Conservation (phyloP, 2,888 invertebrate species). For the Xestia sexstrigata region DNA sequence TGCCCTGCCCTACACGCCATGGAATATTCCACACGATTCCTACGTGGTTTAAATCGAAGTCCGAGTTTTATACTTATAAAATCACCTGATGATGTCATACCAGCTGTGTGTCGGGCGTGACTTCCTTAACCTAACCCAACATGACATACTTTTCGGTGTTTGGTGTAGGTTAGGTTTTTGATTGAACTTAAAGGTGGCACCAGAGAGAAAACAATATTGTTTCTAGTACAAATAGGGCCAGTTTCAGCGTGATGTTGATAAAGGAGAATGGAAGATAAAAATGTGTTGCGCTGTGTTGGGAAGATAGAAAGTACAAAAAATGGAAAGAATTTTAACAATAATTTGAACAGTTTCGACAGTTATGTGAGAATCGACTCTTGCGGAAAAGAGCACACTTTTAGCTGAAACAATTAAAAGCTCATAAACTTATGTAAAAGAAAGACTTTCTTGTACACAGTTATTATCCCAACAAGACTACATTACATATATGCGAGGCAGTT, state of each 20-base stretch:
- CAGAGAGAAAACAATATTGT: constrained; percentile 2
- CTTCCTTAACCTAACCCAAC: constrained; percentile 45
- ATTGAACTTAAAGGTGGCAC: background rate
- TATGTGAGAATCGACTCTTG: background rate
- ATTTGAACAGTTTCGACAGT: too few species aligned
- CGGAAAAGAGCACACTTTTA: background rate
- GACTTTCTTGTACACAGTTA: background rate
- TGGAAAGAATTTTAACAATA: background rate
- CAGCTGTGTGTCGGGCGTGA: constrained; percentile 16
- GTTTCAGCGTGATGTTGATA: background rate
- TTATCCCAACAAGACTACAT: background rate
- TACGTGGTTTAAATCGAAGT: background rate
- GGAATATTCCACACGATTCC: constrained; percentile 39
- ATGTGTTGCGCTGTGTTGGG: background rate
- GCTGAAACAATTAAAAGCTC: background rate
- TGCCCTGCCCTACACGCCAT: background rate
- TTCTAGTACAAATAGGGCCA: background rate
- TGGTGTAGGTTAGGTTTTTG: constrained; percentile 26
- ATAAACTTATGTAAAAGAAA: background rate
- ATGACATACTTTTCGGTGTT: constrained; percentile 9
- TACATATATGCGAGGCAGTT: background rate
- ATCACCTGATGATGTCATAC: constrained; percentile 7
- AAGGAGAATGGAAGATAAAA: background rate
- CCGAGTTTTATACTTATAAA: constrained; percentile 13
- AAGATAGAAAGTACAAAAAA: background rate